Conservation (phyloP, 2,113 vertebrate genomes). For the Aphyosemion australe region DNA sequence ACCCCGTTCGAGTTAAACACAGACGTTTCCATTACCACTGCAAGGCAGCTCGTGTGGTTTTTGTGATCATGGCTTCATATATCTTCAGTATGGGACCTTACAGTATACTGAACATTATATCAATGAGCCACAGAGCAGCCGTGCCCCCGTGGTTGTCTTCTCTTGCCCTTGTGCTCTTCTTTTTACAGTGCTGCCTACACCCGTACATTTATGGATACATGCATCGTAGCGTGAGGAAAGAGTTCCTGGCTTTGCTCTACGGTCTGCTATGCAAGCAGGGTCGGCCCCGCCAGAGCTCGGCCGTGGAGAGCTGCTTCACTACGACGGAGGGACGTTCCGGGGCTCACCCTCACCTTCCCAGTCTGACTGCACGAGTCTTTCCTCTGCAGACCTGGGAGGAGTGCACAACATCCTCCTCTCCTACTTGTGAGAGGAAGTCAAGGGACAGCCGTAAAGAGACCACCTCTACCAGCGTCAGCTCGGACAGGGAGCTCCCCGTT, state of each 20-base stretch:
- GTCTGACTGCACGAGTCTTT: slow-evolving; percentile 70
- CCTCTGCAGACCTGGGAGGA: slow-evolving; percentile 81
- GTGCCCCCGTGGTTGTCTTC: slow-evolving; percentile 85
- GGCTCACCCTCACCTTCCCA: slow-evolving; percentile 72
- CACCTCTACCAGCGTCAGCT: slow-evolving; percentile 79
- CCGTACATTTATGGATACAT: slow-evolving; percentile 91
- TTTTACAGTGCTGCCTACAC: slow-evolving; percentile 88
- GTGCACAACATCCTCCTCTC: slow-evolving; percentile 78
- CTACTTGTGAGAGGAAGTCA: slow-evolving; percentile 75
- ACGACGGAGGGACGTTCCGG: slow-evolving; percentile 76
- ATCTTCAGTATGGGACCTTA: slow-evolving; percentile 88
- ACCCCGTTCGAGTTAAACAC: slow-evolving; percentile 69
- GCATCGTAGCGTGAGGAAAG: slow-evolving; percentile 86
- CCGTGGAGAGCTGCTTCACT: slow-evolving; percentile 80
- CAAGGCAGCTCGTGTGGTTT: slow-evolving; percentile 88
- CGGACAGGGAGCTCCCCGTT: slow-evolving; percentile 76
- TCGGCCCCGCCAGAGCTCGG: slow-evolving; percentile 70
- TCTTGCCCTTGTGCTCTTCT: slow-evolving; percentile 86
- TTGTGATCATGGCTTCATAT: slow-evolving; percentile 88
- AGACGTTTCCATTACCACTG: slow-evolving; percentile 86
- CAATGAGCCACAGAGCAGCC: slow-evolving; percentile 71
- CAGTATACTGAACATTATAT: slow-evolving; percentile 82
- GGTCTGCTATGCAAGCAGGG: slow-evolving; percentile 79
- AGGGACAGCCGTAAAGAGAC: slow-evolving; percentile 80
- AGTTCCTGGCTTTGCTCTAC: slow-evolving; percentile 81